Percentiles rank a stretch among this genome's conserved stretches.
These are phyloP conservation scores for Oceanodroma leucorhoa DNA, from an alignment of 2,797 vertebrate genomes.

Conservation along the genomic window DNA sequence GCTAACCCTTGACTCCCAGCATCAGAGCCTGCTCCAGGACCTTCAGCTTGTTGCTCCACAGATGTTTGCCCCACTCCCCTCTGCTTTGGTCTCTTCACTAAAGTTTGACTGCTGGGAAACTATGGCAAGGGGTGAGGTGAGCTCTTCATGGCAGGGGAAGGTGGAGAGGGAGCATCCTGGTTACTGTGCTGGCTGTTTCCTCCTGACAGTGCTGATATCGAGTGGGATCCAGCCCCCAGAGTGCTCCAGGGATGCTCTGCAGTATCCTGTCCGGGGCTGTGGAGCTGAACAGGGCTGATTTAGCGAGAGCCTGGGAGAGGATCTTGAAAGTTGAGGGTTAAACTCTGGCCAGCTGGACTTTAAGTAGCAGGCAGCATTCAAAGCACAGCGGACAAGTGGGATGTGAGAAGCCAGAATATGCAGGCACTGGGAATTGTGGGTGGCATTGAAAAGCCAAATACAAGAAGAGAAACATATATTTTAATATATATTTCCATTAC, in stretches of 20 bases:
- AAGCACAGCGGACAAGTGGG: constrained; percentile 21
- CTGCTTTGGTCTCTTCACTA: neutral
- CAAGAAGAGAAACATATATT: neutral
- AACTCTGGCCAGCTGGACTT: constrained; percentile 16
- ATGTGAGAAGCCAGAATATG: constrained; percentile 40
- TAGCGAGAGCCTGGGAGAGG: neutral
- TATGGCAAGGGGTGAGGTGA: neutral
- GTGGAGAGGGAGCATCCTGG: neutral
- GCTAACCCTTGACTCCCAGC: neutral
- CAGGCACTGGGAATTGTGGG: constrained; percentile 42
- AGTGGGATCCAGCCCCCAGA: neutral
- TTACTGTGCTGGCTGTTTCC: neutral
- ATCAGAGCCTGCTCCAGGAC: neutral
- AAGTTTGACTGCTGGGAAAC: neutral
- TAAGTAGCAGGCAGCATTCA: neutral
- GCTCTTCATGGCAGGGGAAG: rapidly evolving
- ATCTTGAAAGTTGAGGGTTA: neutral
- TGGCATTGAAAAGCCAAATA: constrained; percentile 29
- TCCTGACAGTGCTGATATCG: rapidly evolving
- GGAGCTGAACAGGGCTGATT: neutral
- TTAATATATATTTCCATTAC: constrained; percentile 14
- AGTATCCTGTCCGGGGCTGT: rapidly evolving
- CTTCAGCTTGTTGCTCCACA: neutral
- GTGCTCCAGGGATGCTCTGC: neutral
- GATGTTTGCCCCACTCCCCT: neutral